Base-by-base conservation (phyloP, 2,113 vertebrate species). In the Xiphophorus maculatus region DNA sequence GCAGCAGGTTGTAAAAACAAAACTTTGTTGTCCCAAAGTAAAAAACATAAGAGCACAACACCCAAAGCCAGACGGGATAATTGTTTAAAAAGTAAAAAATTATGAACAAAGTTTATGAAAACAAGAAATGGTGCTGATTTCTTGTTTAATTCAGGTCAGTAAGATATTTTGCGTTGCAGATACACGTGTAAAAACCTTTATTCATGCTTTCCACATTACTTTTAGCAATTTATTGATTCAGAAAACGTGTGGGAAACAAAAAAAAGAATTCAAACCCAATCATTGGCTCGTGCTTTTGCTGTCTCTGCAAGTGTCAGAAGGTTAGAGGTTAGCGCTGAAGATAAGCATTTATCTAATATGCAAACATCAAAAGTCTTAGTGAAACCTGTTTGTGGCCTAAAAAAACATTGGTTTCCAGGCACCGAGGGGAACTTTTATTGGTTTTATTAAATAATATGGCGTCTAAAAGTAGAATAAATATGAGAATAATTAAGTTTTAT, bases 401-500 rank as follows among this genome's bases (percentile, higher is more conserved):
- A 61, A 25, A 69, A 74, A 69, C 66, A 62, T 64, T 76, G 72
- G 33, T 73, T 62, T 81, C 27, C 14, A 74, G 54, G 25, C 77
- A 25, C 44, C 35, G 30, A 76, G 44, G 15, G 65, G 65, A 10
- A 64, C 42, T 71, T 74, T 63, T 76, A 74, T 77, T 67, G 80
- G 30, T 60, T 77, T 73, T 72, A 65, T 82, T 78, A 64, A 68
- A 68, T 40, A 74, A 40, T 19, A 63, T 32, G 5, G 54, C 13
- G 58, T 28, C 68, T 40, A 65, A 76, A 76, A 60, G 76, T 74
- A 51, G 15, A 11, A 28, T 66, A 35, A 65, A 30, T 48, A n/a
- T 7, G 40, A 44, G 15, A 10, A 32, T 3, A 15, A 27, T 9
- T 2, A 14, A 29, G 48, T 25, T 15, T 69, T 22, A 58, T 29